Base-by-base conservation (phyloP, 2,888 invertebrate genomes). In the Emesis russula region DNA sequence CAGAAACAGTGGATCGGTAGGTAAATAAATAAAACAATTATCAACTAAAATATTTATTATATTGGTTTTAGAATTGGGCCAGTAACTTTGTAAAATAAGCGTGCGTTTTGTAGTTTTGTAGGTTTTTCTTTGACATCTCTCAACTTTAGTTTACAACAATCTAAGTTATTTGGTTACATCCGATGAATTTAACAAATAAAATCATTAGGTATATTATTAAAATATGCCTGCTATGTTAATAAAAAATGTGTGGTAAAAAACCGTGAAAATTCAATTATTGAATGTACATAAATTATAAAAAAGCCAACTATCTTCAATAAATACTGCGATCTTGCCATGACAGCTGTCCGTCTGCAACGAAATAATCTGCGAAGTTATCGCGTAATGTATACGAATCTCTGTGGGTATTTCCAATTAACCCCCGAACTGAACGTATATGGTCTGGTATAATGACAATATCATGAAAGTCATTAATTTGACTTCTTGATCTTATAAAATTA, bases 21-120 rank as follows among this genome's bases (percentile, higher is more conserved):
- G 89, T 90, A 90, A 90, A 90, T 90, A 90, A 90, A 90, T 89
- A 89, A 90, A 90, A 90, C 89, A 90, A 88, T 90, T 90, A 90
- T 90, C 89, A 90, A 90, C 89, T 88, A 90, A 87, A 89, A 88
- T 88, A 88, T 88, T 88, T 86, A 88, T 88, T 86, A 88, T 88
- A 88, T 88, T 88, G 88, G 86, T 88, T 88, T 88, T 86, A 88
- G 88, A 88, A 88, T 88, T 88, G 88, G 88, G 88, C 88, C 81
- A 88, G 88, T 88, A 88, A 88, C 88, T 88, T 88, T 88, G 86
- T 86, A 88, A 88, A 88, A 88, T 88, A 88, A 88, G 88, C 88
- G 83, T 88, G 88, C 88, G 86, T 88, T 88, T 88, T 88, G 87
- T 88, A 88, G 25, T 25, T 25, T 25, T 25, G 25, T 25, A 25